Conservation (phyloP, 2,113 vertebrate species). For the Megatriorchis doriae region DNA sequence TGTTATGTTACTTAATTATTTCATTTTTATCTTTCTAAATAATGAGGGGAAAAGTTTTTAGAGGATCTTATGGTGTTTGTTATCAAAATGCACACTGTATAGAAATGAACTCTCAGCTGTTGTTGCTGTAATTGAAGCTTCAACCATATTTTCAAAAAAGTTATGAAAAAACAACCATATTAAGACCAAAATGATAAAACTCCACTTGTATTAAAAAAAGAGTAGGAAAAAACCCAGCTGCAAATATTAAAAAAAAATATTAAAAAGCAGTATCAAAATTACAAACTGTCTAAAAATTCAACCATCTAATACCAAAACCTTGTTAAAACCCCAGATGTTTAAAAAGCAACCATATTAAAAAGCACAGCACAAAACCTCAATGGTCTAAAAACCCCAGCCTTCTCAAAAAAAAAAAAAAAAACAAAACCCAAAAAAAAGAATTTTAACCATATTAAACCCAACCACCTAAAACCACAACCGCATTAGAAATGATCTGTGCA, state of each 20-base stretch:
- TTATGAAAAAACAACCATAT: neutral
- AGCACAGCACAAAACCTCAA: neutral
- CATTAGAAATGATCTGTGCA: neutral
- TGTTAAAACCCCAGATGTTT: neutral
- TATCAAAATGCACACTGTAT: neutral
- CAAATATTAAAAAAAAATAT: neutral
- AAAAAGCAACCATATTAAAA: neutral
- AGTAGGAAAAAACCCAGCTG: neutral
- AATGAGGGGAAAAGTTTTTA: neutral
- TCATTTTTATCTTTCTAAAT: neutral
- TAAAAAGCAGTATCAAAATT: neutral
- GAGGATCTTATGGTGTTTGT: neutral
- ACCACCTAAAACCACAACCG: neutral
- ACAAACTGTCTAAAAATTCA: neutral
- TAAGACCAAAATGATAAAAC: neutral
- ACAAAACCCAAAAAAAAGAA: no score
- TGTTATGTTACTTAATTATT: neutral
- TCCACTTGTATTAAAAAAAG: neutral
- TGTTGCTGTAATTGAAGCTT: neutral
- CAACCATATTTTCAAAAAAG: neutral
- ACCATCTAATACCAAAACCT: neutral
- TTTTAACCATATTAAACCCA: neutral
- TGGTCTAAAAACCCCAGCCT: neutral
- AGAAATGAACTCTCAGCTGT: neutral
- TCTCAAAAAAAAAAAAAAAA: neutral